A percentile compares a stretch with the other conserved stretches of the same genome.
These are phyloP conservation scores for Napeogenes inachia DNA, from an alignment of 2,888 invertebrate species.

Conservation along the genomic window DNA sequence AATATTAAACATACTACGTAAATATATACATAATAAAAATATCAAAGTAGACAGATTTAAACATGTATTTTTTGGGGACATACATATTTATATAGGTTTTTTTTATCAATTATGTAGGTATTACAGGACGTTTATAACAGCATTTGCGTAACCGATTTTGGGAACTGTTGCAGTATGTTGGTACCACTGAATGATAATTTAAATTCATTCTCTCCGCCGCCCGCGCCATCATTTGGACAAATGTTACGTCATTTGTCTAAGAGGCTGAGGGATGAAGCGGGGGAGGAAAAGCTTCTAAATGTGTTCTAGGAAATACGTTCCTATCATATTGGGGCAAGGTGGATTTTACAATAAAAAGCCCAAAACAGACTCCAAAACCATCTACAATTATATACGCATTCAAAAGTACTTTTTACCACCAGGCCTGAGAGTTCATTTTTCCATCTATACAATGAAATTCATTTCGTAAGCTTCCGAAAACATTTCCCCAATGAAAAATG, in stretches of 20 bases:
- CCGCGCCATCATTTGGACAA: slow-evolving; percentile 80
- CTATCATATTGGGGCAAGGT: slow-evolving; percentile 38
- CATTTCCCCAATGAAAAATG: slow-evolving; percentile 62
- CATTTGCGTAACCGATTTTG: slow-evolving; percentile 61
- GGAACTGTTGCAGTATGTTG: slow-evolving; percentile 67
- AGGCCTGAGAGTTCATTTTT: slow-evolving; percentile 49
- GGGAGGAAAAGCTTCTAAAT: slow-evolving; percentile 41
- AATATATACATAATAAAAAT: too few relatives aligned
- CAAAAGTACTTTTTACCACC: slow-evolving; percentile 50
- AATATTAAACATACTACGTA: too few relatives aligned
- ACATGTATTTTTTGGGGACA: too few relatives aligned
- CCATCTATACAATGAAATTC: slow-evolving; percentile 48
- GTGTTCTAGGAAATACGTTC: slow-evolving; percentile 42
- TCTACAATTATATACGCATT: slow-evolving; percentile 48
- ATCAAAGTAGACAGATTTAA: too few relatives aligned
- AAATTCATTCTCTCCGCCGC: slow-evolving; percentile 79
- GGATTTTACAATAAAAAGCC: slow-evolving; percentile 42
- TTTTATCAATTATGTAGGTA: not conserved
- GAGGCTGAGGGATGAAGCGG: slow-evolving; percentile 56
- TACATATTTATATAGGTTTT: too few relatives aligned
- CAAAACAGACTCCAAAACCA: slow-evolving; percentile 66
- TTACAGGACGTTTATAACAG: slow-evolving; percentile 22
- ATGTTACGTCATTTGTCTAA: slow-evolving; percentile 77
- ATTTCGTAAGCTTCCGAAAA: slow-evolving; percentile 70
- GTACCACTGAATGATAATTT: slow-evolving; percentile 79